Evolutionary conservation across 2,797 vertebrate species (phyloP), one percentile per base, ranked within the genome.

Genomic region (Acipenser oxyrinchus): DNA sequence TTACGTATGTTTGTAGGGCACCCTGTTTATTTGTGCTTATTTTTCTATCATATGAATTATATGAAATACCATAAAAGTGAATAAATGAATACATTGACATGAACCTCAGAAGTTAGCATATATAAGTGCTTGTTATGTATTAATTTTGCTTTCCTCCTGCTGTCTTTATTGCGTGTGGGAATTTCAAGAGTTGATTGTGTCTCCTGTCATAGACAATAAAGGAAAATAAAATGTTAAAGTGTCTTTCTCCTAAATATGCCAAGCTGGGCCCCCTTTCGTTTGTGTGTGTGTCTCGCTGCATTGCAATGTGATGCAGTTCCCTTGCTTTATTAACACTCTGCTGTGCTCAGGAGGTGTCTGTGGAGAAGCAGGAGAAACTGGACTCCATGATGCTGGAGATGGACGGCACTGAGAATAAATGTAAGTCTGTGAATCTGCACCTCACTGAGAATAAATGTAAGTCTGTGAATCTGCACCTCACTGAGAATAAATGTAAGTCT

Each of bases 391-490:
- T 97, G 95, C 88, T 97, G 7, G 94, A 95, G 71, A 92, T 97
- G 94, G 95, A 97, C 0, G 95, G 95, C 60, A 90, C 94, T 0
- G 95, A 96, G 18, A 96, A 96, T 73, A 96, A 98, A 81, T 95
- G 94, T 97, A 83, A 90, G 92, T 72, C 15, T 18, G 15, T 18
- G 15, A 18, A 18, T 18, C 15, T 18, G 15, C 15, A 18, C 15
- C 15, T 18, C 15, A 18, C 15, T 18, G 15, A 18, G 15, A 18
- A 18, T 18, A 18, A 18, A 18, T 18, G 15, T 18, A 4, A 37
- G 23, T 1, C 15, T 18, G 15, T 18, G 15, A 18, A 18, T 18
- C 15, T 18, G 15, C 15, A 18, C 15, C 15, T 18, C 60, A 90
- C 94, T 0, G 95, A 96, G 18, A 96, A 96, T 73, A 96, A 98